phyloP scores from a whole-genome alignment of 2,888 invertebrate species.

The Lepeophtheirus nordmannii region DNA sequence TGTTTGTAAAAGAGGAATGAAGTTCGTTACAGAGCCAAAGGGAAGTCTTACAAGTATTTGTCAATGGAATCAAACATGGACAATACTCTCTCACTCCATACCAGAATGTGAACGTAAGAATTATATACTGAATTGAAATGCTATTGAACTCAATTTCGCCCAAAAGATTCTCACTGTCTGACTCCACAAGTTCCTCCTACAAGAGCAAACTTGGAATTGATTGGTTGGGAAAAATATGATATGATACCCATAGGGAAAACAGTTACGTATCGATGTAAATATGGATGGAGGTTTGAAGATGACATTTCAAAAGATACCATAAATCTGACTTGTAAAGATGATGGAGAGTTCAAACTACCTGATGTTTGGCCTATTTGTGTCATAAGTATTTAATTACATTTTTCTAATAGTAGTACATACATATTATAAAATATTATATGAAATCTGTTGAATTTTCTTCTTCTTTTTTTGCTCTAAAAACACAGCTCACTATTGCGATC shows the following conservation, averaged over 20 bases:
- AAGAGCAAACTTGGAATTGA: background rate
- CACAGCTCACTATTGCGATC: no score
- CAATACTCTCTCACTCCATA: background rate
- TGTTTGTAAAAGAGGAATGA: background rate
- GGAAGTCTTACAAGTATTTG: background rate
- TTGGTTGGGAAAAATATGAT: background rate
- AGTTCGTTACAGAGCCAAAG: background rate
- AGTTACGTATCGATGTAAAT: background rate
- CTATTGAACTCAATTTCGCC: no score
- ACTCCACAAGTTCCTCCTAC: background rate
- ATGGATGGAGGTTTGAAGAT: background rate
- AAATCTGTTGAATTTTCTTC: no score
- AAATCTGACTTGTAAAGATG: background rate
- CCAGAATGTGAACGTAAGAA: background rate
- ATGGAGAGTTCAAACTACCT: background rate
- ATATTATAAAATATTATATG: no score
- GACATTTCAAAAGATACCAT: background rate
- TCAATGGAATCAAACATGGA: background rate
- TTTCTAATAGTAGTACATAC: no score
- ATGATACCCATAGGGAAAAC: background rate
- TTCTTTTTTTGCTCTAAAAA: no score
- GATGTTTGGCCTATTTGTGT: background rate
- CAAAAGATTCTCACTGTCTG: background rate
- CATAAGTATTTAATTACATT: background rate
- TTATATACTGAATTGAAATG: no score